These are phyloP conservation scores for Dione vanillae DNA, from an alignment of 2,888 invertebrate genomes.

Conservation along the genomic window DNA sequence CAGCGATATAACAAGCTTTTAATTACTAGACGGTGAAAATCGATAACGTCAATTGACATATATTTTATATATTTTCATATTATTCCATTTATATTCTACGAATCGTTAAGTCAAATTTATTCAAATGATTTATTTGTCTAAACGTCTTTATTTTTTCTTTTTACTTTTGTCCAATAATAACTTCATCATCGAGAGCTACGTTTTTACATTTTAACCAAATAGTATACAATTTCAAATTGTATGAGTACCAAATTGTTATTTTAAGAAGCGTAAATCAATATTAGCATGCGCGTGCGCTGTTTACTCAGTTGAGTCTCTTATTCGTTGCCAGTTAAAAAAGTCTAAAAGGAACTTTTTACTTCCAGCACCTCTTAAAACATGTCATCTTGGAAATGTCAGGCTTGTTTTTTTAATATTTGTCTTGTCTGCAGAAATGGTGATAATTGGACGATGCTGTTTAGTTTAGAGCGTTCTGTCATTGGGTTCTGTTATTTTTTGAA, in stretches of 20 bases:
- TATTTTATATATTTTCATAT: no score
- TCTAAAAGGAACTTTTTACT: conserved; percentile 25
- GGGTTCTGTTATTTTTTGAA: neutral
- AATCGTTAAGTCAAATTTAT: no score
- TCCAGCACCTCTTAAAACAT: conserved; percentile 39
- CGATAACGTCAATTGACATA: no score
- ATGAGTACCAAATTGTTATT: conserved; percentile 36
- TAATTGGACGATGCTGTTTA: conserved; percentile 22
- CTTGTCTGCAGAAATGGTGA: conserved; percentile 22
- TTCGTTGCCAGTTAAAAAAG: conserved; percentile 30
- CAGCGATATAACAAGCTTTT: no score
- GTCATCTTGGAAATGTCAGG: conserved; percentile 36
- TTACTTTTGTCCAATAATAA: neutral
- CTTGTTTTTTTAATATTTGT: conserved; percentile 30
- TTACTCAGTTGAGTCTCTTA: conserved; percentile 44
- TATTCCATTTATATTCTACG: no score
- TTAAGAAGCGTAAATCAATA: conserved; percentile 44
- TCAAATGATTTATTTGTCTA: no score
- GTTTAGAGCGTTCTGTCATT: conserved; percentile 3
- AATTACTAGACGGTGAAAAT: no score
- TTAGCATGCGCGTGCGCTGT: conserved; percentile 42
- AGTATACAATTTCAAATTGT: conserved; percentile 34
- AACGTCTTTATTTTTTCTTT: no score
- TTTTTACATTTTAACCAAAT: conserved; percentile 2
- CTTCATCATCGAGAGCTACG: neutral